phyloP scores from a whole-genome alignment of 2,888 invertebrate genomes.

The Laothoe populi region DNA sequence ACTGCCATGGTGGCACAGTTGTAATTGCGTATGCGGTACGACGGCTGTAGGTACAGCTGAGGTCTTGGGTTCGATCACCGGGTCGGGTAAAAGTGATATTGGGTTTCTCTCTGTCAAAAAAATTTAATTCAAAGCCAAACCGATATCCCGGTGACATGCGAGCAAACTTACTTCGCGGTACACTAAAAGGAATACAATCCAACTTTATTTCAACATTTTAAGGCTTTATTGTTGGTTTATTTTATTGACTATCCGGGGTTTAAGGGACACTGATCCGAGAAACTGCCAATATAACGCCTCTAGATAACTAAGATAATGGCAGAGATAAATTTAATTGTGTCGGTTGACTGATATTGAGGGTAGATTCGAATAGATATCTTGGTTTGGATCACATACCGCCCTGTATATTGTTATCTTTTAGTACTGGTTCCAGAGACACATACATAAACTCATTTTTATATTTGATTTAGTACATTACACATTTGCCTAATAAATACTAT shows the following conservation, averaged over 20 bases:
- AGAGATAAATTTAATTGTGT: constrained; percentile 27
- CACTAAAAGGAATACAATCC: constrained; percentile 23
- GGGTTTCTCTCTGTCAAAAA: too few species aligned
- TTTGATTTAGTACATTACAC: too few species aligned
- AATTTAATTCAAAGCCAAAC: constrained; percentile 18
- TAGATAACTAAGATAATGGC: constrained; percentile 24
- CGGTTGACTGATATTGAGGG: constrained; percentile 21
- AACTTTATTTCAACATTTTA: constrained; percentile 36
- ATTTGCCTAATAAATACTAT: too few species aligned
- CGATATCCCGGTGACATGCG: constrained; percentile 11
- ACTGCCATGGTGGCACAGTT: too few species aligned
- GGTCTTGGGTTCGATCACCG: too few species aligned
- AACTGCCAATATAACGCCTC: constrained; percentile 19
- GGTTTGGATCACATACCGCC: not conserved
- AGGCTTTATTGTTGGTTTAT: constrained; percentile 35
- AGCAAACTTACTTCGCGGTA: constrained; percentile 22
- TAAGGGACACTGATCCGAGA: constrained; percentile 13
- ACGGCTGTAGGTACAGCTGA: too few species aligned
- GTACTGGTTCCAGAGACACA: not conserved
- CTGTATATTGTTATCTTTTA: not conserved
- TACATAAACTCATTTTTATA: too few species aligned
- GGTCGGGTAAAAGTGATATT: too few species aligned
- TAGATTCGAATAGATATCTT: not conserved
- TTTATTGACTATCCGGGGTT: constrained; percentile 34
- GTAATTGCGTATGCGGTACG: too few species aligned